Evolutionary conservation across 35 echinoderm and acorn worm species (phyloP).

Genomic region (Diadema setosum): DNA sequence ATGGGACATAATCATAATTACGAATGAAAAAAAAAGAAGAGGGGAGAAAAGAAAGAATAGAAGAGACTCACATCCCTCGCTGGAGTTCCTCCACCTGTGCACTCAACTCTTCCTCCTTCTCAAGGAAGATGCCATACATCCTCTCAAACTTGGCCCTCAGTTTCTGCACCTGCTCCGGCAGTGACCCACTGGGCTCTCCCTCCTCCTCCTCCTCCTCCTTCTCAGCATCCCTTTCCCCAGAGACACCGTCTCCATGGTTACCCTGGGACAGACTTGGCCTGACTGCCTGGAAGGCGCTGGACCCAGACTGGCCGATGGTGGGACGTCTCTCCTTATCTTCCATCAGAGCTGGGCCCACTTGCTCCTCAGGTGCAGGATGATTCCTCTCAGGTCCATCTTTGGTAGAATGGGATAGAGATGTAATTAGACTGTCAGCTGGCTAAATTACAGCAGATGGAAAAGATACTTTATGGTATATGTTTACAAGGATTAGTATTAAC

Average conservation of each 20-base stretch:
- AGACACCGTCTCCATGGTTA: neutral
- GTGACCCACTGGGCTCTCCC: too few relatives aligned
- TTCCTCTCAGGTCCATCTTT: neutral
- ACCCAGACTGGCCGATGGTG: constrained; percentile 4
- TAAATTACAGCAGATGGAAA: too few relatives aligned
- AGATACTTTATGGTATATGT: too few relatives aligned
- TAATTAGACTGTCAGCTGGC: too few relatives aligned
- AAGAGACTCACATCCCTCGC: constrained; percentile 19
- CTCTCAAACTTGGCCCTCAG: neutral
- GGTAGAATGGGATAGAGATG: neutral
- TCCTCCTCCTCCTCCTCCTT: neutral
- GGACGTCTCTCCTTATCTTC: neutral
- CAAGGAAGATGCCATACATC: neutral
- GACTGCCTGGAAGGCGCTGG: constrained; percentile 30
- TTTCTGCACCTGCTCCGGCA: constrained; percentile 19
- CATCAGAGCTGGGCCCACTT: neutral
- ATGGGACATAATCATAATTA: neutral
- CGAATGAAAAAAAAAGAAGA: neutral
- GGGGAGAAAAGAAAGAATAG: neutral
- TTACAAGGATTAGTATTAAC: too few relatives aligned
- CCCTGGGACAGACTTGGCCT: neutral
- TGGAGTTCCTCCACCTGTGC: neutral
- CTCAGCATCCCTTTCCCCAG: neutral
- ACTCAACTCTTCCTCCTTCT: neutral
- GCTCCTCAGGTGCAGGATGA: neutral